These are phyloP conservation scores for Rhimphoctona megacephalus DNA, from an alignment of 2,888 invertebrate species.

Conservation along the genomic window DNA sequence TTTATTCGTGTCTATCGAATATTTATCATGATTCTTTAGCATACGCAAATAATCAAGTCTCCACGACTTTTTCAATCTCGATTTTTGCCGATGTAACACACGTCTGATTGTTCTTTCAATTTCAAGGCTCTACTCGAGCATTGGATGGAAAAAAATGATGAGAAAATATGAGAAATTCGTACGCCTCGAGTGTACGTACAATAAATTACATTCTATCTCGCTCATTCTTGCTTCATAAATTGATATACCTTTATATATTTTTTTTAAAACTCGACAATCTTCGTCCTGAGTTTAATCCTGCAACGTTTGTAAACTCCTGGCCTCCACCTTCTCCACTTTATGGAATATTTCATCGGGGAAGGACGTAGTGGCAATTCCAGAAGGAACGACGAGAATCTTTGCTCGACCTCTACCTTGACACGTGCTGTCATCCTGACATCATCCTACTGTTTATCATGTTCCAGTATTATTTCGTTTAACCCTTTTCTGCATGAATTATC, in stretches of 20 bases:
- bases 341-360: conserved; percentile 10
- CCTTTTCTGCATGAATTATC: conserved; percentile 28
- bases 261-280: conserved; percentile 13
- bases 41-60: conserved; percentile 41
- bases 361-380: conserved; percentile 54
- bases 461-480: conserved; percentile 45
- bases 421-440: background rate
- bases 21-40: conserved; percentile 31
- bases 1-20: conserved; percentile 40
- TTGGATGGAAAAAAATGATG: conserved; percentile 22
- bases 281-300: conserved; percentile 38
- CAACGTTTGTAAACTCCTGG: conserved; percentile 15
- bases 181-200: conserved; percentile 59
- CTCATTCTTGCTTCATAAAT: conserved; percentile 32
- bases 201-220: conserved; percentile 66
- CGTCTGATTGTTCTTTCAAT: conserved; percentile 46
- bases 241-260: background rate
- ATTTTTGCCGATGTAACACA: conserved; percentile 50
- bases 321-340: conserved; percentile 11
- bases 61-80: conserved; percentile 42
- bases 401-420: conserved; percentile 52
- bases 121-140: conserved; percentile 58
- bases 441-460: conserved; percentile 24
- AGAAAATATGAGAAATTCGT: conserved; percentile 48
- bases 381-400: conserved; percentile 27